Evolutionary conservation across 2,888 invertebrate species (phyloP).

Genomic region (Mythimna ferrago): DNA sequence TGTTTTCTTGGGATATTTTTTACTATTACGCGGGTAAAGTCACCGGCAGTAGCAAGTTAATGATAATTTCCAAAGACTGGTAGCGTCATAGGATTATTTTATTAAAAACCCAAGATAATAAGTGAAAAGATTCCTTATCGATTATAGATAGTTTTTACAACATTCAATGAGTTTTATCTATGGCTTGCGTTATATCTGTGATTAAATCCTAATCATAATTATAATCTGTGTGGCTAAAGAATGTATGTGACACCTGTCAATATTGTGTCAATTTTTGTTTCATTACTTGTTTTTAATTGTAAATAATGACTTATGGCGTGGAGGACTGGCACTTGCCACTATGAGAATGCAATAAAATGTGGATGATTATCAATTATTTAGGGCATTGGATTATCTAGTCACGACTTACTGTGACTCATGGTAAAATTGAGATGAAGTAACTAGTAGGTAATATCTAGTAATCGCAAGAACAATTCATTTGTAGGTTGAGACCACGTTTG

Average conservation of each 20-base stretch:
- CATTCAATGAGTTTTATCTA: conserved; percentile 51
- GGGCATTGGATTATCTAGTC: too few species aligned
- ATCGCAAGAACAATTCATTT: too few species aligned
- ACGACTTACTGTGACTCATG: too few species aligned
- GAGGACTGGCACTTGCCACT: neutral
- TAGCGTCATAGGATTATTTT: conserved; percentile 53
- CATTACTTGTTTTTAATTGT: conserved; percentile 11
- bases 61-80: conserved; percentile 36
- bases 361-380: too few species aligned
- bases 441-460: too few species aligned
- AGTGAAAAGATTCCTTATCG: conserved; percentile 33
- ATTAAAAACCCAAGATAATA: conserved; percentile 50
- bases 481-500: neutral
- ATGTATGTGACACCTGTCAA: conserved; percentile 64
- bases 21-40: too few species aligned
- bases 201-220: conserved; percentile 49
- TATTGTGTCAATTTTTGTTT: conserved; percentile 51
- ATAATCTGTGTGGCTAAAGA: conserved; percentile 43
- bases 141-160: conserved; percentile 46
- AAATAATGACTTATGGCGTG: neutral
- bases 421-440: too few species aligned
- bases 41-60: conserved; percentile 1
- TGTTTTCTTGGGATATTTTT: too few species aligned
- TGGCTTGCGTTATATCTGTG: conserved; percentile 44
- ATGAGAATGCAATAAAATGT: neutral